Evolutionary conservation across 2,113 vertebrate genomes (phyloP).

Genomic region (Brienomyrus brachyistius): DNA sequence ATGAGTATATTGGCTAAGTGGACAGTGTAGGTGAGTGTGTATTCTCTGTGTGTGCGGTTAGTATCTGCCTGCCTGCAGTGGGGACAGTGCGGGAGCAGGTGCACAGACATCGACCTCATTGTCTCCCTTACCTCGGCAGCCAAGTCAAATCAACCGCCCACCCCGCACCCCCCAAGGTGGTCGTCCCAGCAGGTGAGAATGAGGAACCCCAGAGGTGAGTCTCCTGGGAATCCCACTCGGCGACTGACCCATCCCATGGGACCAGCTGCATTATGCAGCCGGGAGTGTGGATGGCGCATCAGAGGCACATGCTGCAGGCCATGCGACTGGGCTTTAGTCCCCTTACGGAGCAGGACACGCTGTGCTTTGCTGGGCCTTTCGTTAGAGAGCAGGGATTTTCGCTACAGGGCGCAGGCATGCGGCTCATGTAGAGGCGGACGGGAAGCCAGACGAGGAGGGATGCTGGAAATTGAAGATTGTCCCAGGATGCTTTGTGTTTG

Average conservation of each 20-base stretch:
- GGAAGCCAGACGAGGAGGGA: conserved; percentile 51
- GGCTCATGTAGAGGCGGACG: conserved; percentile 37
- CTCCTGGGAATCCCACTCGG: not conserved
- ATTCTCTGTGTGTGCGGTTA: not conserved
- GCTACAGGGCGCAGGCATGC: conserved; percentile 32
- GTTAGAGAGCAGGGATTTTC: conserved; percentile 50
- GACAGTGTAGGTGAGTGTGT: not conserved
- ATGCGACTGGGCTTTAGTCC: not conserved
- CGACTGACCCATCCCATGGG: not conserved
- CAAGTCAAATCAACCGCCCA: not conserved
- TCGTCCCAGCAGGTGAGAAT: not conserved
- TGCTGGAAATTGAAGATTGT: conserved; percentile 65
- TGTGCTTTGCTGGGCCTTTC: conserved; percentile 25
- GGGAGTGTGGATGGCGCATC: not conserved
- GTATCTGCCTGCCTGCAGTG: not conserved
- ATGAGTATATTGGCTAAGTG: not conserved
- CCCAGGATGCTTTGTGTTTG: conserved; percentile 52
- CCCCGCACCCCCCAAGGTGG: not conserved
- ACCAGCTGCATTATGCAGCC: not conserved
- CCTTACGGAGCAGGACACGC: not conserved
- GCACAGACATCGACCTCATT: not conserved
- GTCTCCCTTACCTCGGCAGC: not conserved
- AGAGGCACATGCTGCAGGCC: not conserved
- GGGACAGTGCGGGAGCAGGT: not conserved
- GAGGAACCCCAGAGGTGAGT: not conserved